A percentile compares a stretch with the other conserved stretches of the same genome.
Conservation (phyloP, 2,888 invertebrate genomes). For the Tenodera sinensis region DNA sequence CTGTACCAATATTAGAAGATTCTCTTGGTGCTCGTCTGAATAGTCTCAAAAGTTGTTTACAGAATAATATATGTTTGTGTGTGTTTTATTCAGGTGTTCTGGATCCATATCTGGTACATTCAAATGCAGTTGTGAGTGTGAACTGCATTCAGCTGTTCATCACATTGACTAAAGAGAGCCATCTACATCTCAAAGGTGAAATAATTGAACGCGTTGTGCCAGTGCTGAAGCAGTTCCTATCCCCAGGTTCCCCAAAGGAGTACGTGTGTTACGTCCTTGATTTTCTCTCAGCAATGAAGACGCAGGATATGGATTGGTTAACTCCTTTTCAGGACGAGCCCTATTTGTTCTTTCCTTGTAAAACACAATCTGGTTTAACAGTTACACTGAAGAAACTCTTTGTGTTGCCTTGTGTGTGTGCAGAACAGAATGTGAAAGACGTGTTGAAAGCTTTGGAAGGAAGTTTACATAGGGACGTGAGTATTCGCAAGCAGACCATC, state of each 20-base stretch:
- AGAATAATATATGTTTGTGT: not conserved
- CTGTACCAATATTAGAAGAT: too few species aligned
- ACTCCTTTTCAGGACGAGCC: constrained; percentile 2
- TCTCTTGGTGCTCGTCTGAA: too few species aligned
- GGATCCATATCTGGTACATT: constrained; percentile 29
- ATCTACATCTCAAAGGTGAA: constrained; percentile 29
- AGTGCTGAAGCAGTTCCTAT: constrained; percentile 20
- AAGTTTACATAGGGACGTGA: constrained; percentile 5
- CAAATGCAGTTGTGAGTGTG: constrained; percentile 31
- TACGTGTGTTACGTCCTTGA: constrained; percentile 19
- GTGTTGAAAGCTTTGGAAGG: constrained; percentile 11
- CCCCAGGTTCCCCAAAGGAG: constrained; percentile 44
- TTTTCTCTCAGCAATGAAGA: constrained; percentile 13
- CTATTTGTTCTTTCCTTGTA: constrained; percentile 20
- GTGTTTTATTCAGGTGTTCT: constrained; percentile 21
- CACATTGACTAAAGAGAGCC: constrained; percentile 18
- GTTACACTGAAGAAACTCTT: constrained; percentile 6
- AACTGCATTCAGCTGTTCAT: constrained; percentile 31
- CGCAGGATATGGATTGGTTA: constrained; percentile 16
- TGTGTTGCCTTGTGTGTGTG: constrained; percentile 20
- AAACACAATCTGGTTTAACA: not conserved
- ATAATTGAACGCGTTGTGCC: constrained; percentile 25
- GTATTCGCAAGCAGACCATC: not conserved
- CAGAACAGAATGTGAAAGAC: constrained; percentile 20
- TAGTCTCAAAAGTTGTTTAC: too few species aligned